Percentiles rank a stretch among this genome's conserved stretches.
Conservation (phyloP, 1,140 invertebrate genomes). For the Ptiloglossa arizonensis region DNA sequence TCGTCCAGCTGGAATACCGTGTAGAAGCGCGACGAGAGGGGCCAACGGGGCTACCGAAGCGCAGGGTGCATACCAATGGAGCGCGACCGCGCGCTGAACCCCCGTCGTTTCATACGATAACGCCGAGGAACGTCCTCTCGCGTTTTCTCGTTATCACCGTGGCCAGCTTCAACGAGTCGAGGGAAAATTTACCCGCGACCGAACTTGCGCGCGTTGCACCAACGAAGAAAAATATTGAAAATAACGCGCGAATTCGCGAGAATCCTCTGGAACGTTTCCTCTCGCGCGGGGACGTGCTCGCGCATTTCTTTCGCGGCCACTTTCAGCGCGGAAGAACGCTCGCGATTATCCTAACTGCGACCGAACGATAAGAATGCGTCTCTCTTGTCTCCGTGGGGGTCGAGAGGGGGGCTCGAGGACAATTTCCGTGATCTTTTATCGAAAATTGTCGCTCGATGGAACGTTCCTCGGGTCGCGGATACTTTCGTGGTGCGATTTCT, state of each 20-base stretch:
- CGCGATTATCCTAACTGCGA: too few species aligned
- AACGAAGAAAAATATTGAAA: too few species aligned
- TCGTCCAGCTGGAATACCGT: neutral
- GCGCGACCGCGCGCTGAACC: neutral
- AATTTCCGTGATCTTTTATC: neutral
- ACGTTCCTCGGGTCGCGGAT: neutral
- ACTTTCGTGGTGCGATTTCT: neutral
- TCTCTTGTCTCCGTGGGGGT: neutral
- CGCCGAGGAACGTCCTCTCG: neutral
- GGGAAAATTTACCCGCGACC: too few species aligned
- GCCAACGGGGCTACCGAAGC: neutral
- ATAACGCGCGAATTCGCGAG: too few species aligned
- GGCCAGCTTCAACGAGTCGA: neutral
- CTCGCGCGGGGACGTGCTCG: neutral
- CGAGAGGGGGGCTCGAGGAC: neutral
- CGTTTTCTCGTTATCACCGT: neutral
- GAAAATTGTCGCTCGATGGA: neutral
- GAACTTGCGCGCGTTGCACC: too few species aligned
- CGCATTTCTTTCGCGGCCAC: neutral
- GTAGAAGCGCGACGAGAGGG: too few species aligned
- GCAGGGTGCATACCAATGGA: conserved; percentile 13
- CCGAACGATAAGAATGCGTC: neutral
- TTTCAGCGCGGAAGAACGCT: too few species aligned
- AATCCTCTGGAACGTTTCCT: too few species aligned
- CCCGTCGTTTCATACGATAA: conserved; percentile 14